These are phyloP conservation scores for Cariama cristata DNA, from an alignment of 2,113 vertebrate genomes.

Conservation along the genomic window DNA sequence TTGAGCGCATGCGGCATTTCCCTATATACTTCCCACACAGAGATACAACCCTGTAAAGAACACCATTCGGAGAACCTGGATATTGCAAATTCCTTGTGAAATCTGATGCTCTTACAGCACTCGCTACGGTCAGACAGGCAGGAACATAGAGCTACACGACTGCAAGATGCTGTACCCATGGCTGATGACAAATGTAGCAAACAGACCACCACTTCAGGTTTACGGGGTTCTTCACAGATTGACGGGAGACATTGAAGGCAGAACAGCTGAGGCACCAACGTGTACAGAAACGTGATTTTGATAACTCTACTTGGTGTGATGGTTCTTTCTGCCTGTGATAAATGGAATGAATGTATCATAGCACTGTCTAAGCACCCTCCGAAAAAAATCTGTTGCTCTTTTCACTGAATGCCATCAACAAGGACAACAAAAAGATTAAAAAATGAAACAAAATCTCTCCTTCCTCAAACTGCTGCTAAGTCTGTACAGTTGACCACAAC, in stretches of 20 bases:
- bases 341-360: background rate
- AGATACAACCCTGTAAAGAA: background rate
- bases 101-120: constrained; percentile 22
- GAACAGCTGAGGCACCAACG: background rate
- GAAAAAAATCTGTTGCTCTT: background rate
- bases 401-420: background rate
- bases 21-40: background rate
- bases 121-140: background rate
- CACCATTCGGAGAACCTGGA: background rate
- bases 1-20: background rate
- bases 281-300: constrained; percentile 28
- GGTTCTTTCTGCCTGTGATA: background rate
- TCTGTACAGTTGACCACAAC: background rate
- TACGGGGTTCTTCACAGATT: constrained; percentile 26
- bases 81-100: constrained; percentile 42
- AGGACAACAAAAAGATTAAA: background rate
- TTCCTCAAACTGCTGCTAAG: background rate
- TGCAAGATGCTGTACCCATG: background rate
- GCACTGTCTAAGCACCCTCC: background rate
- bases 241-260: background rate
- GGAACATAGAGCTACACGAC: background rate
- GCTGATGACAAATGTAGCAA: constrained; percentile 34
- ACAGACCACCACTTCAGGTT: constrained; percentile 39
- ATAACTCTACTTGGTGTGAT: background rate
- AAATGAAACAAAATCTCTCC: background rate